Conservation (phyloP, 2,888 invertebrate species). For the Dryomyza anilis region DNA sequence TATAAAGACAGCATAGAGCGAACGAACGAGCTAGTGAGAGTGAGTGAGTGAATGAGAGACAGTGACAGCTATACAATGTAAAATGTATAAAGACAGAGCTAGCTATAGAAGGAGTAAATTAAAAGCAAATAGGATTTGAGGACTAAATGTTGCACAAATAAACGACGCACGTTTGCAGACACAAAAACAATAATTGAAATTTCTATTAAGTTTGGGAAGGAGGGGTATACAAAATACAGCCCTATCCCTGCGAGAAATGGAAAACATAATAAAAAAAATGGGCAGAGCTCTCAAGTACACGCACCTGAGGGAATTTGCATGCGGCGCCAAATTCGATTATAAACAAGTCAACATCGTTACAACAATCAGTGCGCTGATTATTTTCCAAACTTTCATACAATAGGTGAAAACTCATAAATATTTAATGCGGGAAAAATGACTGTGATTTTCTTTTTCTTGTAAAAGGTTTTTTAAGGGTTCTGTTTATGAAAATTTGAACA, state of each 20-base stretch:
- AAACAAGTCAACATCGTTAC: background rate
- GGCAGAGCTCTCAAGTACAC: no score
- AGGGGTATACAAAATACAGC: no score
- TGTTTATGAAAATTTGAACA: no score
- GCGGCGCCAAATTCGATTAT: no score
- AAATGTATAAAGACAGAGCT: background rate
- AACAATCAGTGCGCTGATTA: background rate
- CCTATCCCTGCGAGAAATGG: no score
- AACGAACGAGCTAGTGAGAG: no score
- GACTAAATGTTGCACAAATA: constrained; percentile 5
- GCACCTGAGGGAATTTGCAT: no score
- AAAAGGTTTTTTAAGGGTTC: no score
- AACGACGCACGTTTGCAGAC: background rate
- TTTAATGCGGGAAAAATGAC: background rate
- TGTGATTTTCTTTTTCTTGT: no score
- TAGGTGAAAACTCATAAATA: constrained; percentile 8
- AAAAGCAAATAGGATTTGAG: constrained; percentile 20
- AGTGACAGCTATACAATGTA: background rate
- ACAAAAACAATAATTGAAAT: constrained; percentile 3
- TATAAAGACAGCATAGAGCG: no score
- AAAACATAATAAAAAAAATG: no score
- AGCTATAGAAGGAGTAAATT: background rate
- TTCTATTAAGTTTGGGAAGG: background rate
- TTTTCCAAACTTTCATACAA: background rate
- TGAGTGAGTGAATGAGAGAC: background rate